These are phyloP conservation scores for Rousettus madagascariensis DNA, from an alignment of 2,797 vertebrate genomes.

Conservation along the genomic window DNA sequence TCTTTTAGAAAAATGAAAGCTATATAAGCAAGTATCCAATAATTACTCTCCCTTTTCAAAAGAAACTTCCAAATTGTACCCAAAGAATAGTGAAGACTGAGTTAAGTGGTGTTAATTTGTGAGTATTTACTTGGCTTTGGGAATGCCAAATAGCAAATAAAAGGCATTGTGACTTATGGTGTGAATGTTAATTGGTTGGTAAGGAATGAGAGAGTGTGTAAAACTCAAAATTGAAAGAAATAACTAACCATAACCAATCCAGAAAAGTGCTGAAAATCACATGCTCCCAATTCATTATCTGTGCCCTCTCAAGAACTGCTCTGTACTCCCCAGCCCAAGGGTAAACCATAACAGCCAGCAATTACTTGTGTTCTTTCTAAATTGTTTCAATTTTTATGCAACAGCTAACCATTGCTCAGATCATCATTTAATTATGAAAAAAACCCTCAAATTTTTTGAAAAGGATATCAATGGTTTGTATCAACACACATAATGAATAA, in stretches of 20 bases:
- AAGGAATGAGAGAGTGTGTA: background rate
- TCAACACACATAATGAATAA: background rate
- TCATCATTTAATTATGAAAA: background rate
- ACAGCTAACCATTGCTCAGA: background rate
- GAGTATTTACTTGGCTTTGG: background rate
- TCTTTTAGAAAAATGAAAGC: constrained; percentile 19
- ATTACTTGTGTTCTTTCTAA: background rate
- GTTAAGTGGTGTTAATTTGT: background rate
- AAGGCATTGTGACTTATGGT: background rate
- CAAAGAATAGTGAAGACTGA: background rate
- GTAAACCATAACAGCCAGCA: background rate
- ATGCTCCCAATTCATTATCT: background rate
- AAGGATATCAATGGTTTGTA: background rate
- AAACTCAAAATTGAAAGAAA: background rate
- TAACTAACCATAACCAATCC: background rate
- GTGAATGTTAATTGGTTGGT: background rate
- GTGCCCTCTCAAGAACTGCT: background rate
- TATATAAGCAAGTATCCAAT: background rate
- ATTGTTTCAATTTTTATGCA: background rate
- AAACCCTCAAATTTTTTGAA: background rate
- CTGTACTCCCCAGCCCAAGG: background rate
- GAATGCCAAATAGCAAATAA: constrained; percentile 11
- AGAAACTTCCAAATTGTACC: background rate
- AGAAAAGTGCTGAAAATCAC: background rate
- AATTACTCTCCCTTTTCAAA: background rate